Base-by-base conservation (phyloP, 2,888 invertebrate genomes). In the Steromphala cineraria region DNA sequence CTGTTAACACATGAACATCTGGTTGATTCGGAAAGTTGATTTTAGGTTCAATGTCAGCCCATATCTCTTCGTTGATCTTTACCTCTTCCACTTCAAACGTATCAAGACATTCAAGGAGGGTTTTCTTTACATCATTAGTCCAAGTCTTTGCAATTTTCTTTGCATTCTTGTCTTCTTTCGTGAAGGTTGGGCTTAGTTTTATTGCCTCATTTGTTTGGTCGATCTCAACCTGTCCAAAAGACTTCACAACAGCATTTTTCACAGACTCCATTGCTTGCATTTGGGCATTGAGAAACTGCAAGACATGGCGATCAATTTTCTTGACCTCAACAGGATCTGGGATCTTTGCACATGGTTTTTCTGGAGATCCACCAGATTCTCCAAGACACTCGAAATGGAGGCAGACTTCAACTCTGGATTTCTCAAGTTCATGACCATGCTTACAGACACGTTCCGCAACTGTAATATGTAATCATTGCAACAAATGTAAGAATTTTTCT, bases 361-460 rank as follows among this genome's bases (percentile, higher is more conserved):
- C 75, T 21, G 46, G 24, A 15, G 52, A 21, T n/a, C 75, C 75
- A 21, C 75, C 75, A 15, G 52, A 52, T 15, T 52, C 40, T 19
- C 75, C 75, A 24, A 75, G 75, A 75, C 75, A 75, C 0, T 75
- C 52, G 21, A 52, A 52, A 52, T 75, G 52, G 7, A 75, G 75
- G 21, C 21, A 21, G n/a, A 75, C 75, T 13, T 75, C 75, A 24
- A 75, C 52, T 21, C 15, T 7, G 10, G 40, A 21, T 15, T 24
- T 17, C 15, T 15, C 24, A n/a, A 75, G 28, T 21, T 40, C 24
- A 75, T 75, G 75, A 13, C n/a, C 15, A 24, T 24, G 71, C 17
- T 71, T 36, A 10, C 19, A 46, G 15, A 71, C 71, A 40, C 19
- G 21, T 3, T 46, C 46, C 36, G 46, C 71, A 40, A 31, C 71